Evolutionary conservation across 2,888 invertebrate genomes (phyloP).

Genomic region (Cheiracanthium punctorium): DNA sequence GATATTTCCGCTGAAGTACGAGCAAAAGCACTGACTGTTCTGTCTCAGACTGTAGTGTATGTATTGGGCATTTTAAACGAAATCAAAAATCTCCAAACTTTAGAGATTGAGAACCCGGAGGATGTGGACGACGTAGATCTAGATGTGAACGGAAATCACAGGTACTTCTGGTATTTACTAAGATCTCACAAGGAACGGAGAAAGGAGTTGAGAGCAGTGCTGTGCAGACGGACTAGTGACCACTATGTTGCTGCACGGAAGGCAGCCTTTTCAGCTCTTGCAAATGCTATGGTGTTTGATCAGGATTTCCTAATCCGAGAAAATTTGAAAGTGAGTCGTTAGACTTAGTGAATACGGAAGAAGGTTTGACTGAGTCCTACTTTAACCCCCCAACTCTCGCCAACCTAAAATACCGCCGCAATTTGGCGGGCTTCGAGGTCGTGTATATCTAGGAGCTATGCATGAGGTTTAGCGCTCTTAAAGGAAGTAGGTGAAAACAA

Average conservation of each 20-base stretch:
- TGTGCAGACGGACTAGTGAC: conserved; percentile 78
- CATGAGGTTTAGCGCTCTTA: too few species aligned
- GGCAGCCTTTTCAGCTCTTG: conserved; percentile 77
- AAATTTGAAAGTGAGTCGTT: conserved; percentile 71
- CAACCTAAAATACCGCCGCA: too few species aligned
- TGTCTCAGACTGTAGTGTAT: conserved; percentile 77
- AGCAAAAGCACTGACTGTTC: conserved; percentile 80
- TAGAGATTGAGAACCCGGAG: conserved; percentile 30
- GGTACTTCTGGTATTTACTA: conserved; percentile 70
- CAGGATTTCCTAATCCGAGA: conserved; percentile 70
- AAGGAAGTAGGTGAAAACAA: too few species aligned
- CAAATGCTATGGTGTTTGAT: conserved; percentile 76
- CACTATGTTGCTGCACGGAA: conserved; percentile 80
- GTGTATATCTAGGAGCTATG: too few species aligned
- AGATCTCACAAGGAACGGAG: conserved; percentile 73
- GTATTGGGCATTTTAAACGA: conserved; percentile 72
- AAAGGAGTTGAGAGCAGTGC: conserved; percentile 73
- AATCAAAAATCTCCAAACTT: conserved; percentile 66
- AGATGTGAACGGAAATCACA: conserved; percentile 73
- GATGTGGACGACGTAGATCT: conserved; percentile 22
- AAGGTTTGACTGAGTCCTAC: too few species aligned
- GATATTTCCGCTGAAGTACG: conserved; percentile 81
- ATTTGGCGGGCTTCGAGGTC: too few species aligned
- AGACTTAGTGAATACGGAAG: too few species aligned
- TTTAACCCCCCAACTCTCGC: too few species aligned